Evolutionary conservation across 2,113 vertebrate genomes (phyloP).

Genomic region (Eptesicus fuscus): DNA sequence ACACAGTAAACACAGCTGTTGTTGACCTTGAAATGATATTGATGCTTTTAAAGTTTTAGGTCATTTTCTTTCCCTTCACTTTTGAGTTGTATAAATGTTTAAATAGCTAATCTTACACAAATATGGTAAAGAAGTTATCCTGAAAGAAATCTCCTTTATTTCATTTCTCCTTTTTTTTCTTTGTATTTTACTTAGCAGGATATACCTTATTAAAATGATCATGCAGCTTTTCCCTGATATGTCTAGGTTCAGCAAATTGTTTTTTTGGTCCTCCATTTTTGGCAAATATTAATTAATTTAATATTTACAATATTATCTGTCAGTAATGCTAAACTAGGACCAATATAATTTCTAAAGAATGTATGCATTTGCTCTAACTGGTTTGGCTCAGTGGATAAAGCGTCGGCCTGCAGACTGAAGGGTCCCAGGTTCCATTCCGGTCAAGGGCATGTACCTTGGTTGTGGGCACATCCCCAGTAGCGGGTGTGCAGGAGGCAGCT

Average conservation of each 20-base stretch:
- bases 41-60: background rate
- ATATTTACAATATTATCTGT: background rate
- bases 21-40: constrained; percentile 38
- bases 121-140: background rate
- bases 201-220: background rate
- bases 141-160: background rate
- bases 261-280: background rate
- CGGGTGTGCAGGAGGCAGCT: too few species aligned
- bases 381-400: too few species aligned
- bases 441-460: too few species aligned
- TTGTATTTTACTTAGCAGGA: background rate
- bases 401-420: too few species aligned
- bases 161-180: background rate
- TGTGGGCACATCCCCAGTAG: too few species aligned
- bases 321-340: background rate
- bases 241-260: background rate
- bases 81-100: background rate
- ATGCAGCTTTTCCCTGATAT: background rate
- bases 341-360: background rate
- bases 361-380: background rate
- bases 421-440: too few species aligned
- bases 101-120: constrained; percentile 16
- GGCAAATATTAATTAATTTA: background rate
- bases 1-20: background rate
- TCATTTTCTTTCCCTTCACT: background rate